Conservation (phyloP, 1,140 invertebrate genomes). For the Nebria ingens region DNA sequence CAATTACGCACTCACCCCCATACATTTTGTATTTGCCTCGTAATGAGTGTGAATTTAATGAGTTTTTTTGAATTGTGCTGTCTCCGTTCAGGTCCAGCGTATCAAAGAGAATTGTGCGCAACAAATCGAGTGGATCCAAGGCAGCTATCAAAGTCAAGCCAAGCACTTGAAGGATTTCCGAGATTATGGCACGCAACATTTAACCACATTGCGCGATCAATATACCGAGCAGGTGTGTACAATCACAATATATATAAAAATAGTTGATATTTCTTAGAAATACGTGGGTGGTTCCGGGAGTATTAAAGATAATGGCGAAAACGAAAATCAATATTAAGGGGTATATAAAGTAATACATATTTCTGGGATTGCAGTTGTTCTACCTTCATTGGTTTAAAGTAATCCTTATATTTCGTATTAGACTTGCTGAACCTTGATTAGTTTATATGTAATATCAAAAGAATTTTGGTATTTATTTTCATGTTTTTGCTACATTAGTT, state of each 20-base stretch:
- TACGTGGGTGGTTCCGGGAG: too few species aligned
- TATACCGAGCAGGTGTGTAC: slow-evolving; percentile 77
- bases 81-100: slow-evolving; percentile 58
- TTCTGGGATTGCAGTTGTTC: too few species aligned
- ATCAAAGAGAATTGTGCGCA: slow-evolving; percentile 88
- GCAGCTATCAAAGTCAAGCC: slow-evolving; percentile 79
- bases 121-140: slow-evolving; percentile 87
- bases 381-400: too few species aligned
- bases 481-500: too few species aligned
- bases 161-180: slow-evolving; percentile 79
- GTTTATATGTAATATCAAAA: too few species aligned
- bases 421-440: too few species aligned
- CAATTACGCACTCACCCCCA: too few species aligned
- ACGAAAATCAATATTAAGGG: too few species aligned
- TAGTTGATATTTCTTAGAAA: background rate
- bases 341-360: too few species aligned
- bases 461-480: too few species aligned
- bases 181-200: slow-evolving; percentile 79
- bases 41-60: background rate
- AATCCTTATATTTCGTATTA: too few species aligned
- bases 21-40: background rate
- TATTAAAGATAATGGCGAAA: too few species aligned
- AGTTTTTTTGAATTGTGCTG: slow-evolving; percentile 14
- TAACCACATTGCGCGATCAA: slow-evolving; percentile 76
- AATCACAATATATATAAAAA: slow-evolving; percentile 11